Conservation (phyloP, 2,797 vertebrate genomes). For the Scleropages formosus region DNA sequence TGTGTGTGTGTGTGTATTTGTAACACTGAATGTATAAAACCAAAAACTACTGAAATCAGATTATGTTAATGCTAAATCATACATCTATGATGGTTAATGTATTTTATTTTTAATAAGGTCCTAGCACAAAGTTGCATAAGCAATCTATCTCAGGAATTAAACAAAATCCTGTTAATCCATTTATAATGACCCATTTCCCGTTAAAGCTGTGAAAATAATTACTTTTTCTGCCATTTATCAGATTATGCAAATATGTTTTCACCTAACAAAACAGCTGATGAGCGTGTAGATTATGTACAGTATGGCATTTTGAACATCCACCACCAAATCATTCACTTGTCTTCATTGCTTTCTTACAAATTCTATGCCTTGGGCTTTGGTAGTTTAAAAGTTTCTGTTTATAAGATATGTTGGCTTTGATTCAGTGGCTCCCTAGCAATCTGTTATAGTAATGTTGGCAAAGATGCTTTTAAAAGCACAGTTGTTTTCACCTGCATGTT, state of each 20-base stretch:
- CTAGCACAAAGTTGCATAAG: slow-evolving; percentile 28
- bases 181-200: slow-evolving; percentile 18
- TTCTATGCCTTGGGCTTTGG: slow-evolving; percentile 1
- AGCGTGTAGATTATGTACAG: not conserved
- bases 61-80: slow-evolving; percentile 16
- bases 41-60: slow-evolving; percentile 18
- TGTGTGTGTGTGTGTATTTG: not conserved
- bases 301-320: not conserved
- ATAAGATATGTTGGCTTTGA: not conserved
- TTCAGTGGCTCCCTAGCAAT: not conserved
- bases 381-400: not conserved
- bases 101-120: slow-evolving; percentile 11
- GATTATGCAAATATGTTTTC: not conserved
- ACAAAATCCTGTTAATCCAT: slow-evolving; percentile 32
- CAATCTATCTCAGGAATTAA: slow-evolving; percentile 27
- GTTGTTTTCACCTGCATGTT: too few relatives aligned
- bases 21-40: not conserved
- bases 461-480: not conserved
- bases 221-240: slow-evolving; percentile 25
- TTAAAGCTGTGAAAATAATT: slow-evolving; percentile 22
- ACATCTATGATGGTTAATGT: slow-evolving; percentile 23
- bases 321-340: not conserved
- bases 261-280: not conserved
- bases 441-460: slow-evolving; percentile 7
- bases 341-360: not conserved